These are phyloP conservation scores for Dorcus parallelipipedus DNA, from an alignment of 2,888 invertebrate genomes.

Conservation along the genomic window DNA sequence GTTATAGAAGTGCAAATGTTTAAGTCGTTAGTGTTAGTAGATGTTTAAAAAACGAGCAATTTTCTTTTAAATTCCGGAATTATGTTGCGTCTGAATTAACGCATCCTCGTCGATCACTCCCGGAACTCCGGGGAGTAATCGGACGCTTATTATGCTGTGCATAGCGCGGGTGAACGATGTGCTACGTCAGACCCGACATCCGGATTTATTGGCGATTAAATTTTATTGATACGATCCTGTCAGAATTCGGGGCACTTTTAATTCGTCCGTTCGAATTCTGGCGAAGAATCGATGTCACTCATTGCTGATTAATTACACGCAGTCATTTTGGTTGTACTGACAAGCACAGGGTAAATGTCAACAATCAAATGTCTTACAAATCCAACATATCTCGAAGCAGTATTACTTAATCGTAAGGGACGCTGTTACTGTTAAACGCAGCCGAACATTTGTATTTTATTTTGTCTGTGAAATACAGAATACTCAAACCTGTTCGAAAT, in stretches of 20 bases:
- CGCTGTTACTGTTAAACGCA: not conserved
- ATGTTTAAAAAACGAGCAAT: constrained; percentile 11
- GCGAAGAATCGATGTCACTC: too few relatives aligned
- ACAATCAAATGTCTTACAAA: constrained; percentile 16
- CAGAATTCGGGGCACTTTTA: too few relatives aligned
- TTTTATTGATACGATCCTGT: too few relatives aligned
- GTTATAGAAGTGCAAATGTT: constrained; percentile 18
- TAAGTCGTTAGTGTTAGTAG: constrained; percentile 16
- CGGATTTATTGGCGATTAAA: too few relatives aligned
- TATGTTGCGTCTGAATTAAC: not conserved
- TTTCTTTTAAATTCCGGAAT: not conserved
- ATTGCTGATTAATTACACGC: too few relatives aligned
- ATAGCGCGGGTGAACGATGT: too few relatives aligned
- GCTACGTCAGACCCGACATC: too few relatives aligned
- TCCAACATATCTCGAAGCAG: constrained; percentile 18
- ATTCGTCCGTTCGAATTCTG: not conserved
- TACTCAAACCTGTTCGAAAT: too few relatives aligned
- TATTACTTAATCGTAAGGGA: constrained; percentile 13
- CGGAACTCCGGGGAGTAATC: too few relatives aligned
- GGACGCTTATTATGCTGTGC: too few relatives aligned
- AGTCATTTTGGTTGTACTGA: constrained; percentile 11
- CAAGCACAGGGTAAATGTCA: constrained; percentile 16
- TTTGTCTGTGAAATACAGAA: not conserved
- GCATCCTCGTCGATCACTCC: not conserved
- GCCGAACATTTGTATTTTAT: not conserved